Base-by-base conservation (phyloP, 2,888 invertebrate genomes). In the Villa cingulata region DNA sequence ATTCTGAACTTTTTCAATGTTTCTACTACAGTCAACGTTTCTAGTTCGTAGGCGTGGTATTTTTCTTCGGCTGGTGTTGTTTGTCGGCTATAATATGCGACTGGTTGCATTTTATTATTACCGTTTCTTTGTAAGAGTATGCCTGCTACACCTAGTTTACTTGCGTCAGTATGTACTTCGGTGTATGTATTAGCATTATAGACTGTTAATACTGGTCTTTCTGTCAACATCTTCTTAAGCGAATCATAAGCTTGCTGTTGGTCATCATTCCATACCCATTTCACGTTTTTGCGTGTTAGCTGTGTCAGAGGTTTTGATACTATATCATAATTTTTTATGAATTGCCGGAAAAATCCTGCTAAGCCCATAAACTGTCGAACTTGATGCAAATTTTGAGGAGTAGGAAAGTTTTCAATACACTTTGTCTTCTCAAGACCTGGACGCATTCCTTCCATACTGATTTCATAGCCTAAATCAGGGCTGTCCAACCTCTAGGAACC, bases 1-100 rank as follows among this genome's bases (percentile, higher is more conserved):
- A 58, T 51, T 17, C 59, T 37, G 46, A 62, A 61, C 39, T 58
- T 60, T 29, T 61, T 57, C 10, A 62, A 42, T 9, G 60, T 55
- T 53, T 56, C 45, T 20, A 62, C 56, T 17, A 63, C 51, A 0
- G 60, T 61, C 18, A 64, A 41, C 4, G 59, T 57, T n/a, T n/a
- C n/a, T n/a, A n/a, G n/a, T n/a, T n/a, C n/a, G n/a, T n/a, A n/a
- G n/a, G n/a, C n/a, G n/a, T 54, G 43, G 43, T 58, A 62, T 45
- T 58, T 58, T 41, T 52, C 42, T 53, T 62, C 58, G 2, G 56
- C 54, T 10, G 53, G 43, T 0, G 58, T 56, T 1, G 58, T 61
- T 48, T 60, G 60, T 32, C 51, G 48, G 38, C 58, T 60, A 43
- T 53, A 51, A 37, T 55, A 64, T 20, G 45, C 43, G 3, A 53